Base-by-base conservation (phyloP, 1,140 invertebrate genomes). In the Tenebrio molitor region DNA sequence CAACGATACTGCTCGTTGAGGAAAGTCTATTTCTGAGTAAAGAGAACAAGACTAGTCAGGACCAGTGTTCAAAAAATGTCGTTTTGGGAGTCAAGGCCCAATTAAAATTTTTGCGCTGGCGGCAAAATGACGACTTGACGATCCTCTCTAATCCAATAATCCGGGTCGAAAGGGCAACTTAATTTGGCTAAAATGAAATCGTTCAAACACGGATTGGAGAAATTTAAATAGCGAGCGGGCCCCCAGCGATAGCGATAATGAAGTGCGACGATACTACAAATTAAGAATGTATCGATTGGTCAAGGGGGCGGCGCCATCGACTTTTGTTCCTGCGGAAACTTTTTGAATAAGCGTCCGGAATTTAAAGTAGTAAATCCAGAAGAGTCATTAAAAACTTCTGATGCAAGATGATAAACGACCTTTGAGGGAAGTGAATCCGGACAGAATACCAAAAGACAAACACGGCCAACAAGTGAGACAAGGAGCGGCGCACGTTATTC, bases 341-440 rank as follows among this genome's bases (percentile, higher is more conserved):
- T 58, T 50, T 29, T 29, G 33, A 44, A 58, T 58, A 53, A 69
- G 33, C 44, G 15, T 15, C 19, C 42, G 25, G 46, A 69, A 50
- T 58, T 69, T 69, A 69, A 69, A 69, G 67, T 69, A 69, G 67
- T 69, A 69, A 69, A 69, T 69, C 29, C 67, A 53, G 46, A 69
- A 69, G 14, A 58, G 67, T 69, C 67, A 69, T 69, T 69, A 69
- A 69, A 69, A 69, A 69, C 67, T 69, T 69, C 42, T 69, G 67
- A 69, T 69, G 34, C 46, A 69, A 50, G 50, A 58, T 69, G 67
- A 69, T 69, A 69, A 69, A 69, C 67, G 67, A 58, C 67, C 67
- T 29, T 44, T 34, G 44, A 39, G 67, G 67, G 50, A 68, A 69
- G 33, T 53, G 50, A 53, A 25, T 58, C 67, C 44, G 16, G 12